Conservation (phyloP, 2,113 vertebrate genomes). For the Hyla sarda region DNA sequence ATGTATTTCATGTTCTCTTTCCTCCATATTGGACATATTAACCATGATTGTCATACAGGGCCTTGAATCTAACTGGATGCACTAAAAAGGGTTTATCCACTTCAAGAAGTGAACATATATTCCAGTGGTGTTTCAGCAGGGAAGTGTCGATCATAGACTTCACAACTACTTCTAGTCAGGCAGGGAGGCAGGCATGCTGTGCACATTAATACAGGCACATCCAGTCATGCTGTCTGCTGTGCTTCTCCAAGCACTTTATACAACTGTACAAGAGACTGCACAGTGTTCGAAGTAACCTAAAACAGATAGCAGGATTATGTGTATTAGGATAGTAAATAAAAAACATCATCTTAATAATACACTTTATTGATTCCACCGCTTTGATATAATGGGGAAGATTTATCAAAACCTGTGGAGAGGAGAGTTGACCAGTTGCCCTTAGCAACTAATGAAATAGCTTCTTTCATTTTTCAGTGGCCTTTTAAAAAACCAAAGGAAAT, state of each 20-base stretch:
- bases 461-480: too few species aligned
- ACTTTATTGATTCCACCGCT: too few species aligned
- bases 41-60: not conserved
- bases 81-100: too few species aligned
- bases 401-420: too few species aligned
- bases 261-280: not conserved
- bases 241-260: not conserved
- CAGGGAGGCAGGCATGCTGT: not conserved
- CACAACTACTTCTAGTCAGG: not conserved
- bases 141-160: not conserved
- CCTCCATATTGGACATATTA: not conserved
- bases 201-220: not conserved
- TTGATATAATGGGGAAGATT: too few species aligned
- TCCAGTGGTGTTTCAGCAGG: not conserved
- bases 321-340: not conserved
- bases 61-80: too few species aligned
- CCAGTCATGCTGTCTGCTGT: not conserved
- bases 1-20: too few species aligned
- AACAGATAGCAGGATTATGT: not conserved
- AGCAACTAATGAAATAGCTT: too few species aligned
- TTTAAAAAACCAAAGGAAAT: too few species aligned
- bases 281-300: not conserved
- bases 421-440: too few species aligned
- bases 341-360: too few species aligned
- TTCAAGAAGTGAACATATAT: not conserved